Percentiles rank a stretch among this genome's conserved stretches.
phyloP scores from a whole-genome alignment of 23 tunicate genomes.

The Styela plicata region DNA sequence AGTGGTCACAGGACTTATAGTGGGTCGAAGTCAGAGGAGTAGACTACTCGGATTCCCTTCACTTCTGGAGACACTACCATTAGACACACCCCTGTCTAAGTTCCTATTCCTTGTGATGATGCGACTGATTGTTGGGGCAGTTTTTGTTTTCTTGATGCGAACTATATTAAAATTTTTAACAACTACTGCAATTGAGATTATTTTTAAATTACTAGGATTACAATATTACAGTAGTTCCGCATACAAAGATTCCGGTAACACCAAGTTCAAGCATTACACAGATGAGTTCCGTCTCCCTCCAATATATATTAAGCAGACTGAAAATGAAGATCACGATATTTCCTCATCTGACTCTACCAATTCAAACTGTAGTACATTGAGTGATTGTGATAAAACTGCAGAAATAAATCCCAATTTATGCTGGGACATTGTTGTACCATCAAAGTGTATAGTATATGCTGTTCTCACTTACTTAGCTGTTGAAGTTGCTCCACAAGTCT shows the following conservation, averaged over 20 bases:
- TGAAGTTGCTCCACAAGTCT: slow-evolving; percentile 59
- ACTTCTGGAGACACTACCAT: slow-evolving; percentile 42
- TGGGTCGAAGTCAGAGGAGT: slow-evolving; percentile 74
- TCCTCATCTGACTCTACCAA: not conserved
- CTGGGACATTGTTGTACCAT: slow-evolving; percentile 83
- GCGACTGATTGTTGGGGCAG: slow-evolving; percentile 33
- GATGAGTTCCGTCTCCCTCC: slow-evolving; percentile 61
- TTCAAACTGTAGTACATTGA: slow-evolving; percentile 13
- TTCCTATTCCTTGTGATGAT: not conserved
- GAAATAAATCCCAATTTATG: slow-evolving; percentile 30
- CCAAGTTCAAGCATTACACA: slow-evolving; percentile 68
- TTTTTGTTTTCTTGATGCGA: slow-evolving; percentile 23
- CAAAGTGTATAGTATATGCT: slow-evolving; percentile 50
- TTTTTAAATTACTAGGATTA: slow-evolving; percentile 42
- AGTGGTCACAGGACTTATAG: slow-evolving; percentile 55
- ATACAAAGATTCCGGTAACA: slow-evolving; percentile 42
- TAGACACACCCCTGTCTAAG: slow-evolving; percentile 16
- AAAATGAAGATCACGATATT: slow-evolving; percentile 13
- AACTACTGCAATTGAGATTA: not conserved
- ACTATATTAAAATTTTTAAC: slow-evolving; percentile 32
- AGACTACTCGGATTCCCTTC: slow-evolving; percentile 65
- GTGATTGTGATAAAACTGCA: slow-evolving; percentile 37
- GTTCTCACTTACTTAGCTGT: slow-evolving; percentile 53
- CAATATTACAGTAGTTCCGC: slow-evolving; percentile 50
- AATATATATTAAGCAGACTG: slow-evolving; percentile 36